These are phyloP conservation scores for Falco naumanni DNA, from an alignment of 2,797 vertebrate genomes.

Conservation along the genomic window DNA sequence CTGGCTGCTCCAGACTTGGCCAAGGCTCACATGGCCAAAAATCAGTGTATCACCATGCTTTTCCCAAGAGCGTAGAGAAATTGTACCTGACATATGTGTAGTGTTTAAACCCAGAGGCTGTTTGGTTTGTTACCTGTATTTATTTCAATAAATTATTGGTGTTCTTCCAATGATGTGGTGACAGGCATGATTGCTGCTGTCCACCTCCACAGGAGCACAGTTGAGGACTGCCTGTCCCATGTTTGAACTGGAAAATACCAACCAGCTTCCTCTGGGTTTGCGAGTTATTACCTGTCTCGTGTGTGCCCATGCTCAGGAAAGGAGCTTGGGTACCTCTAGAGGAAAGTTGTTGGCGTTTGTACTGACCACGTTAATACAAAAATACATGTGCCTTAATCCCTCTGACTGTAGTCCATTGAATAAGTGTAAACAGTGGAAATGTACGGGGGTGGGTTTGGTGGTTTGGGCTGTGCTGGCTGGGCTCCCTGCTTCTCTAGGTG, in stretches of 20 bases:
- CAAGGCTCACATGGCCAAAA: not conserved
- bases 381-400: not conserved
- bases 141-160: conserved; percentile 76
- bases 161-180: conserved; percentile 26
- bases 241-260: not conserved
- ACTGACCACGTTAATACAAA: no score
- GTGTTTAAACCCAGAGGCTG: not conserved
- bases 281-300: fast-evolving
- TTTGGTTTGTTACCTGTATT: conserved; percentile 49
- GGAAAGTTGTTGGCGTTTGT: not conserved
- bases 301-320: not conserved
- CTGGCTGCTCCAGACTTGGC: not conserved
- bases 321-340: not conserved
- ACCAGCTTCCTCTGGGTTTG: not conserved
- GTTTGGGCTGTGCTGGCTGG: not conserved
- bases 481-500: not conserved
- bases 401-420: not conserved
- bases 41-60: not conserved
- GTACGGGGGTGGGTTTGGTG: not conserved
- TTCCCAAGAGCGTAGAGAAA: not conserved
- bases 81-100: not conserved
- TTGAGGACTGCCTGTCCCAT: not conserved
- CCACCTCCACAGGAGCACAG: not conserved
- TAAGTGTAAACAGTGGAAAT: fast-evolving
- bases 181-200: not conserved